Conservation (phyloP, 2,113 vertebrate species). For the Hemiprocne comata region DNA sequence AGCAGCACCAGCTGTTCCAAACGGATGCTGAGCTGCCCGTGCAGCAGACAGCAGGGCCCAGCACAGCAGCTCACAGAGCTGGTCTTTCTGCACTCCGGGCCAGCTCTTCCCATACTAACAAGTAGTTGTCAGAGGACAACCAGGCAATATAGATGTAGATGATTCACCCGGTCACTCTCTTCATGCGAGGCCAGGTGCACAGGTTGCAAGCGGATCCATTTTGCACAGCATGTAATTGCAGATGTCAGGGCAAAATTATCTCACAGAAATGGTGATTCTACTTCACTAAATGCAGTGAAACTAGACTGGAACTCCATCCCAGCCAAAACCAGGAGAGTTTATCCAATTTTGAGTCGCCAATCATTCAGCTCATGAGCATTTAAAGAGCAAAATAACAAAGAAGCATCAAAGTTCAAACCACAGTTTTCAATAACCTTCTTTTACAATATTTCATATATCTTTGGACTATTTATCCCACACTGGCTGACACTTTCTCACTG, state of each 20-base stretch:
- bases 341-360: background rate
- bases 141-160: rapidly evolving
- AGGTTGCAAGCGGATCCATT: background rate
- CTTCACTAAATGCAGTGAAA: background rate
- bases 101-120: background rate
- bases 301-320: too few species aligned
- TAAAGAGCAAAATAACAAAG: background rate
- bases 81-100: background rate
- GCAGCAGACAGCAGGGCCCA: background rate
- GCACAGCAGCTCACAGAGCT: background rate
- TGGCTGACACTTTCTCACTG: background rate
- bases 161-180: background rate
- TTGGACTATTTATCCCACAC: background rate
- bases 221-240: background rate
- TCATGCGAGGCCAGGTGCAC: rapidly evolving
- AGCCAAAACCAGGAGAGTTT: background rate
- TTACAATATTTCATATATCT: background rate
- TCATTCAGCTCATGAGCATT: background rate
- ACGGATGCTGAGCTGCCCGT: rapidly evolving
- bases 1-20: background rate
- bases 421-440: background rate
- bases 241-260: background rate
- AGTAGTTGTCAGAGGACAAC: rapidly evolving
- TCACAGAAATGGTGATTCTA: background rate
- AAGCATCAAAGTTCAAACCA: background rate